Conservation (phyloP, 1,140 invertebrate genomes). For the Scaptomyza hsui region DNA sequence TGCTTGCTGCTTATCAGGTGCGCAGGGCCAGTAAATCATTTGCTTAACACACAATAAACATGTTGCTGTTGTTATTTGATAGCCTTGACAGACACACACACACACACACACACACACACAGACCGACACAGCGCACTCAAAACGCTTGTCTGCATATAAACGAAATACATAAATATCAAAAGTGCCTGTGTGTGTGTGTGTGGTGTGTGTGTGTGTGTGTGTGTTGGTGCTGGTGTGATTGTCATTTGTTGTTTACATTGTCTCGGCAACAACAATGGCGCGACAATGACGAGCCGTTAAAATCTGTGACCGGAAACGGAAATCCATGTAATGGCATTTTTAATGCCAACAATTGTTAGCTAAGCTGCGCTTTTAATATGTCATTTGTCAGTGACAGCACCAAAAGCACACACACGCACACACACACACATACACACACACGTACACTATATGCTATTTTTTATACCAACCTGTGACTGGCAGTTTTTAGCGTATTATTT, state of each 20-base stretch:
- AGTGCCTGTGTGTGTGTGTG: neutral
- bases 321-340: slow-evolving; percentile 51
- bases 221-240: slow-evolving; percentile 5
- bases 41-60: slow-evolving; percentile 12
- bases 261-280: slow-evolving; percentile 22
- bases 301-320: slow-evolving; percentile 55
- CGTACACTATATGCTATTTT: neutral
- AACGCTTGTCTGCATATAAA: slow-evolving; percentile 22
- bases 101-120: slow-evolving; percentile 4
- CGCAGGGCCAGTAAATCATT: slow-evolving; percentile 32
- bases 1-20: slow-evolving; percentile 49
- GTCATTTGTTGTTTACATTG: slow-evolving; percentile 43
- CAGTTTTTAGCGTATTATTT: slow-evolving; percentile 10
- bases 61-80: slow-evolving; percentile 9
- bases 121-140: slow-evolving; percentile 4
- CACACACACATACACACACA: neutral
- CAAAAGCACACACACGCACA: neutral
- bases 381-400: slow-evolving; percentile 8
- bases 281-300: slow-evolving; percentile 39
- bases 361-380: slow-evolving; percentile 47
- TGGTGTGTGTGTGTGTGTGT: neutral
- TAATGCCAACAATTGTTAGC: slow-evolving; percentile 31
- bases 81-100: slow-evolving; percentile 4
- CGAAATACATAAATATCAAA: slow-evolving; percentile 27
- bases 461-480: neutral